phyloP scores from a whole-genome alignment of 2,797 vertebrate species.

The Rhodeus uyekii region DNA sequence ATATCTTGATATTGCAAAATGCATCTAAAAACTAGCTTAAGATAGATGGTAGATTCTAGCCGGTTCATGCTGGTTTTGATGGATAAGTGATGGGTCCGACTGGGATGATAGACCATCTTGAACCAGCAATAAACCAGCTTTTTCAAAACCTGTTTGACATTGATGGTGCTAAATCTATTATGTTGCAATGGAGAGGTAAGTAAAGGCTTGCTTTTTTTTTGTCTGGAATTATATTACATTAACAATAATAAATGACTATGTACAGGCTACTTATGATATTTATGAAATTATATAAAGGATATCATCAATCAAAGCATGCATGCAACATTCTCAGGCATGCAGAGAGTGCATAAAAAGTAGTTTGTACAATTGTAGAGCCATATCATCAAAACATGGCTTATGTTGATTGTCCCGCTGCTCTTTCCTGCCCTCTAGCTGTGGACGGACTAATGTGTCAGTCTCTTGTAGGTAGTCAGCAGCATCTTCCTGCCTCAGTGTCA shows the following conservation, averaged over 20 bases:
- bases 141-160: background rate
- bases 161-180: background rate
- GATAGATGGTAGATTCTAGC: background rate
- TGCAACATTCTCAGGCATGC: background rate
- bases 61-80: conserved; percentile 33
- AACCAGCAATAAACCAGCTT: background rate
- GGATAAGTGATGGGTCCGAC: background rate
- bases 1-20: background rate
- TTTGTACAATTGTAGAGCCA: too few species aligned
- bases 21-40: background rate
- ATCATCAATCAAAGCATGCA: background rate
- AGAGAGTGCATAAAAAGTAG: too few species aligned
- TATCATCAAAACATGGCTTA: too few species aligned
- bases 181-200: conserved; percentile 19
- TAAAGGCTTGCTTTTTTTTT: background rate
- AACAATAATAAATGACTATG: background rate
- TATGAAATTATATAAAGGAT: background rate
- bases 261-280: too few species aligned
- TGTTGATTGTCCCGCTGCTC: too few species aligned
- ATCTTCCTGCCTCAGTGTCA: conserved; percentile 92
- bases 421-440: conserved; percentile 62
- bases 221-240: background rate
- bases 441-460: conserved; percentile 88
- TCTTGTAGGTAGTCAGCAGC: conserved; percentile 97
- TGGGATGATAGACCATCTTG: background rate